A percentile compares a stretch with the other conserved stretches of the same genome.
These are phyloP conservation scores for Melierax canorus DNA, from an alignment of 2,113 vertebrate species.

Conservation along the genomic window DNA sequence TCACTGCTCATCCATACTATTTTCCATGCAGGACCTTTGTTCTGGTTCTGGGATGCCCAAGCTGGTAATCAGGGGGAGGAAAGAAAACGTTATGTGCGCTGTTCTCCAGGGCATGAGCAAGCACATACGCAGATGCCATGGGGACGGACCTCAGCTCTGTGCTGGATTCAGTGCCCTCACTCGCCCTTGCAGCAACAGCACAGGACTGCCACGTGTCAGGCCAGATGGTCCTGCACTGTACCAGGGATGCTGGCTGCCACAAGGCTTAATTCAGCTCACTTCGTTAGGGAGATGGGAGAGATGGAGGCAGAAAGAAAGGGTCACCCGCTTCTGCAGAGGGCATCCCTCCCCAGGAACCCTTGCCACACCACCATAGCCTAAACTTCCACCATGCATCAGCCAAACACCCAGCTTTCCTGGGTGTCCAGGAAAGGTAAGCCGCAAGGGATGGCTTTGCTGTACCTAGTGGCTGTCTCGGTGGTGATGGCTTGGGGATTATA, in stretches of 20 bases:
- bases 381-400: background rate
- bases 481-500: background rate
- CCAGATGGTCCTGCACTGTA: background rate
- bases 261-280: background rate
- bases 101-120: background rate
- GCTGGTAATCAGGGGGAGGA: background rate
- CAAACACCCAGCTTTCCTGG: background rate
- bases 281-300: background rate
- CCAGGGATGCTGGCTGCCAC: background rate
- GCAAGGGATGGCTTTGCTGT: background rate
- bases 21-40: background rate
- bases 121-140: background rate
- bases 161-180: background rate
- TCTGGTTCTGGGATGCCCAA: background rate
- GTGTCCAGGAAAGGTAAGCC: background rate
- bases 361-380: background rate
- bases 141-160: background rate
- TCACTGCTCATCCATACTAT: background rate
- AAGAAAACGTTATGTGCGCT: background rate
- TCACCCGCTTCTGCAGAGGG: background rate
- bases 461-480: background rate
- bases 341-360: background rate
- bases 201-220: fast-evolving
- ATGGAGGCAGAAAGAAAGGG: background rate
- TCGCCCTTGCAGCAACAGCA: background rate